A percentile compares a stretch with the other conserved stretches of the same genome.
Evolutionary conservation across 2,797 vertebrate genomes (phyloP).

Genomic region (Carduelis carduelis): DNA sequence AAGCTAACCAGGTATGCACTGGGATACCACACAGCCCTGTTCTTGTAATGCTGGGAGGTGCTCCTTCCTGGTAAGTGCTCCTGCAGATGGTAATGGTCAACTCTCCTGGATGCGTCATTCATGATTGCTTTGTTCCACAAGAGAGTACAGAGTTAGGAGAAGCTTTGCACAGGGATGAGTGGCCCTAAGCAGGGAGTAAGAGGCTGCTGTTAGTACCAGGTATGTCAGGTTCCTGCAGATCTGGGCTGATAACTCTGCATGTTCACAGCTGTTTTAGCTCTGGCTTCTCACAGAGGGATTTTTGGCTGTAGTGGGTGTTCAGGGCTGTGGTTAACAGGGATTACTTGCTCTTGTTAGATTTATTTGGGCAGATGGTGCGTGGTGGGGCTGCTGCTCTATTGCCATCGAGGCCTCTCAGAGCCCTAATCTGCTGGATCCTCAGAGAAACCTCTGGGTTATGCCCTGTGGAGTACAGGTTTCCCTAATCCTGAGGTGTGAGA

Average conservation of each 20-base stretch:
- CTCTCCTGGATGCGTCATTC: neutral
- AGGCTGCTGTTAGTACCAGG: neutral
- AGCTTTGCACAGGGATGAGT: neutral
- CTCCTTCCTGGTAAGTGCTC: neutral
- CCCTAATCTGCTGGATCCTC: neutral
- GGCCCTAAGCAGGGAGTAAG: neutral
- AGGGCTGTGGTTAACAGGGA: neutral
- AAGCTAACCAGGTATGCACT: constrained; percentile 96
- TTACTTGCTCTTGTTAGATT: neutral
- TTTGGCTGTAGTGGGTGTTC: neutral
- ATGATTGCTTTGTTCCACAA: neutral
- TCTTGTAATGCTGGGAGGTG: neutral
- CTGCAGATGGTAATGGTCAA: neutral
- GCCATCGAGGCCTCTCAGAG: neutral
- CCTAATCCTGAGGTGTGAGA: neutral
- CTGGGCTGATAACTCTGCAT: neutral
- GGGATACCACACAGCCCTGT: neutral
- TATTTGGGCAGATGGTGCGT: neutral
- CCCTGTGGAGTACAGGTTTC: neutral
- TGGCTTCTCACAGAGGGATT: neutral
- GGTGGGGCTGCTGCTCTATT: neutral
- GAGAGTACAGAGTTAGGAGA: neutral
- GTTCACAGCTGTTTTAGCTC: neutral
- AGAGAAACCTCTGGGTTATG: rapidly evolving
- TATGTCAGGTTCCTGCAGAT: neutral